Evolutionary conservation across 2,888 invertebrate species (phyloP), one percentile per base, ranked within the genome.

Genomic region (Amorpha juglandis): DNA sequence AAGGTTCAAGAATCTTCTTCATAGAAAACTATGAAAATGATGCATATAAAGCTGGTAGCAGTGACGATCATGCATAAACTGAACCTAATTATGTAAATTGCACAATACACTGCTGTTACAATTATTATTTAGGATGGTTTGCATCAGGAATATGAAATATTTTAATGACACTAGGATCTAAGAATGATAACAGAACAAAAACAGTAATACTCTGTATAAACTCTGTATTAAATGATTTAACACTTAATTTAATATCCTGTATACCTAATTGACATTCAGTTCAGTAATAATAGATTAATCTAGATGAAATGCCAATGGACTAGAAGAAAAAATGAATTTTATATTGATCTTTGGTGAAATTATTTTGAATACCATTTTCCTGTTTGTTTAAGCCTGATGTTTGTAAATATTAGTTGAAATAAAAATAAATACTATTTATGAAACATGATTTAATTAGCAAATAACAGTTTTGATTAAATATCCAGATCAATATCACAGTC

Each of bases 11-110:
- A 94, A 94, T 64, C 88, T 97, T 72, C 89, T n/a, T 95, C 0
- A 94, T 98, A 70, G 97, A 97, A 75, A 96, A 97, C 82, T 97
- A 97, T 87, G 87, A 92, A 55, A 79, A 82, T 14, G 94, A 95
- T 63, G 91, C 94, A 27, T 93, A 91, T 78, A 94, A 94, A 79
- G 71, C 66, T 42, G 48, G 66, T 42, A 48, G 38, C 42, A 27
- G 16, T 63, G 63, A 66, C 53, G 53, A 70, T n/a, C 47, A 63
- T 27, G 52, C 45, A n/a, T 50, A 65, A 51, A 42, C 11, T 35
- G 1, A 47, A n/a, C 19, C 19, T 19, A 42, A 38, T 11, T 45
- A 51, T 51, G 21, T 51, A 19, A 11, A 11, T 14, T 4, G 12
- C 12, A 21, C 21, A 11, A 27, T 4, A 27, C 27, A 27, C 27